phyloP scores from a whole-genome alignment of 2,888 invertebrate genomes.

The Lithophane ornitopus region DNA sequence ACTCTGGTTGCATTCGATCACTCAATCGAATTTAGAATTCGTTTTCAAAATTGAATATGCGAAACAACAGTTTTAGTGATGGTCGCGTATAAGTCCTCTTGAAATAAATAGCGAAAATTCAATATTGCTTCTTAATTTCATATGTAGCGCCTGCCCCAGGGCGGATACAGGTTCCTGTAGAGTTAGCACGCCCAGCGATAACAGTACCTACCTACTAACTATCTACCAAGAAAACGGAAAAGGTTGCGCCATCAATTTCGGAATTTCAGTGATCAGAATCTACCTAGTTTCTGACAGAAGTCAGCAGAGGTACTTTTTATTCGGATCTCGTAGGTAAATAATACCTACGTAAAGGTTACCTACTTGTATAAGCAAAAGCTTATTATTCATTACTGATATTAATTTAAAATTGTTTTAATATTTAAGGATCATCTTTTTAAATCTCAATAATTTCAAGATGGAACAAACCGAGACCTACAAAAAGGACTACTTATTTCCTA shows the following conservation, averaged over 20 bases:
- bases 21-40: too few relatives aligned
- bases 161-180: too few relatives aligned
- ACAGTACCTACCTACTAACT: background rate
- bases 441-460: background rate
- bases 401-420: background rate
- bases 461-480: too few relatives aligned
- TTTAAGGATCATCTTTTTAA: background rate
- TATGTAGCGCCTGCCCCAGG: too few relatives aligned
- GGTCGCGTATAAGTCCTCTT: too few relatives aligned
- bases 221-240: background rate
- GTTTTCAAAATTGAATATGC: too few relatives aligned
- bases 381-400: background rate
- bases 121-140: too few relatives aligned
- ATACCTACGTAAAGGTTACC: too few relatives aligned
- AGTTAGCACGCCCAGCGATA: too few relatives aligned
- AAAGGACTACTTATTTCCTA: background rate
- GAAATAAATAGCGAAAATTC: too few relatives aligned
- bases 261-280: background rate
- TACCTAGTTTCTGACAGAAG: background rate
- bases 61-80: too few relatives aligned
- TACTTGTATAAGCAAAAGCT: background rate
- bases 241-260: background rate
- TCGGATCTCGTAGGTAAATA: background rate
- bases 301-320: background rate
- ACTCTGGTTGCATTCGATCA: too few relatives aligned